Evolutionary conservation across 2,113 vertebrate genomes (phyloP).

Genomic region (Montifringilla adamsi): DNA sequence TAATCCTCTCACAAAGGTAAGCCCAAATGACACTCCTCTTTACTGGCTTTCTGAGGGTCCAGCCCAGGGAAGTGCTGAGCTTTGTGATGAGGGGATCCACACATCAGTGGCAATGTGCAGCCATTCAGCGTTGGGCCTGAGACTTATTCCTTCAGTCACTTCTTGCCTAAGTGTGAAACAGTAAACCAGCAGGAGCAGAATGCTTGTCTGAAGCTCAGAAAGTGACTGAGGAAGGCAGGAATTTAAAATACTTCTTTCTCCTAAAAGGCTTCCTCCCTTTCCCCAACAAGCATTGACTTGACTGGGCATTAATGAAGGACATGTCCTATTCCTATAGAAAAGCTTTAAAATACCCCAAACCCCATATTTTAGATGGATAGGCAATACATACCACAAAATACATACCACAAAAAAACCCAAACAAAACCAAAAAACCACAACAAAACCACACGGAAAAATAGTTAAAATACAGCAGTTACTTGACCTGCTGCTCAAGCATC

Average conservation of each 20-base stretch:
- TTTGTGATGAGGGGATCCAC: not conserved
- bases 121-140: not conserved
- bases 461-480: not conserved
- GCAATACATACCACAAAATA: not conserved
- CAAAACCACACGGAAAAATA: not conserved
- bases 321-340: not conserved
- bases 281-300: not conserved
- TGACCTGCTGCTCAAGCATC: not conserved
- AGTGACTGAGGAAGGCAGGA: not conserved
- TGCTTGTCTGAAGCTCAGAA: not conserved
- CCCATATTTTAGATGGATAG: not conserved
- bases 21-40: not conserved
- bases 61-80: not conserved
- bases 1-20: slow-evolving; percentile 34
- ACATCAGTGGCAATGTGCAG: not conserved
- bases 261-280: not conserved
- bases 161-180: not conserved
- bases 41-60: not conserved
- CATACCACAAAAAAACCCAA: not conserved
- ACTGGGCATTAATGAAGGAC: not conserved
- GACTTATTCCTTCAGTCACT: not conserved
- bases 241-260: slow-evolving; percentile 1
- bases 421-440: not conserved
- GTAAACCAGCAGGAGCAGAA: not conserved
- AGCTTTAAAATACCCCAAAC: not conserved